phyloP scores from a whole-genome alignment of 2,113 vertebrate genomes.

The Heterocephalus glaber region DNA sequence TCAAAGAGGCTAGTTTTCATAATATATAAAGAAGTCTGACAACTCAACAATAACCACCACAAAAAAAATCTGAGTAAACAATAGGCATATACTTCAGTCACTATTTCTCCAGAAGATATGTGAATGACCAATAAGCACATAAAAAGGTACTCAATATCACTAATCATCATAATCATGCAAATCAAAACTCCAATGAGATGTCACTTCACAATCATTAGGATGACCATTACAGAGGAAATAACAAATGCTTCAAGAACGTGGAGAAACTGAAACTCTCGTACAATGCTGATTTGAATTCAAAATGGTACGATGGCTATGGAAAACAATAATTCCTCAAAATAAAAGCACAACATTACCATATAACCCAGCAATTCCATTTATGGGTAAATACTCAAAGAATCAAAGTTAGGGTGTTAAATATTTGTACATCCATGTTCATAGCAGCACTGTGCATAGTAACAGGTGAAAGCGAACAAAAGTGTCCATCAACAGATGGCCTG shows the following conservation, averaged over 20 bases:
- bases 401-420: not conserved
- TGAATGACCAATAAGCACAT: not conserved
- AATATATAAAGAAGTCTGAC: not conserved
- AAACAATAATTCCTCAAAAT: not conserved
- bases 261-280: not conserved
- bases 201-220: not conserved
- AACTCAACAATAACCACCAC: not conserved
- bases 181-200: not conserved
- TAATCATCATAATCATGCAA: not conserved
- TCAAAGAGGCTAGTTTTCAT: not conserved
- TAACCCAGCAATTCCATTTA: not conserved
- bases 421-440: not conserved
- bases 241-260: not conserved
- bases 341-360: not conserved
- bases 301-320: not conserved
- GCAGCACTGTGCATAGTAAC: not conserved
- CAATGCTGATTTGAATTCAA: not conserved
- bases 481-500: not conserved
- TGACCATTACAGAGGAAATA: not conserved
- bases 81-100: not conserved
- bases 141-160: not conserved
- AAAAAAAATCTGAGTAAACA: not conserved
- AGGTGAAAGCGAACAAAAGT: not conserved
- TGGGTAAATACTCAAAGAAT: not conserved
- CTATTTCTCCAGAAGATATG: not conserved